Conservation (phyloP, 1,140 invertebrate species). For the Drosophila eugracilis region DNA sequence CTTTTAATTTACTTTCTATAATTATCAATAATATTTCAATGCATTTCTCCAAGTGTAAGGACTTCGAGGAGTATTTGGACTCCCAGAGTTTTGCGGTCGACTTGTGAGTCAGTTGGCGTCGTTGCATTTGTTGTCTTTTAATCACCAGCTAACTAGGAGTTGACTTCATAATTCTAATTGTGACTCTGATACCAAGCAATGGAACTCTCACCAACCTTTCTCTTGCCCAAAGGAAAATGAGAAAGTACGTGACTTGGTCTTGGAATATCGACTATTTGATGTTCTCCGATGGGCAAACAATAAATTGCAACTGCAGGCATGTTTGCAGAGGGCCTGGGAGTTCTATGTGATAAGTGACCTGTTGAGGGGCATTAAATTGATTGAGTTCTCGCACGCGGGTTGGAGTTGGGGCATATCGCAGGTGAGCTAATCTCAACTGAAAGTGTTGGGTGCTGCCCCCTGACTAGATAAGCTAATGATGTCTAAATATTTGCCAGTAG, state of each 20-base stretch:
- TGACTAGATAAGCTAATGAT: conserved; percentile 52
- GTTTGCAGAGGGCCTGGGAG: conserved; percentile 49
- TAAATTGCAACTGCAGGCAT: conserved; percentile 75
- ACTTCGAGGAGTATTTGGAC: conserved; percentile 1
- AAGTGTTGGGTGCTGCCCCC: conserved; percentile 41
- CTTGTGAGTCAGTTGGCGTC: conserved; percentile 65
- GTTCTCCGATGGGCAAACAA: conserved; percentile 60
- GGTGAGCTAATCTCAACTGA: conserved; percentile 40
- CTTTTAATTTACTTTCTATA: too few relatives aligned
- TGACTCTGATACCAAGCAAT: conserved; percentile 41
- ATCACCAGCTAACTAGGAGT: conserved; percentile 74
- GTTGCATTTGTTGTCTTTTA: conserved; percentile 77
- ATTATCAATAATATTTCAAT: too few relatives aligned
- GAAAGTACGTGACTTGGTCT: conserved; percentile 42
- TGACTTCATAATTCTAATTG: conserved; percentile 80
- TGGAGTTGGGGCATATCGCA: conserved; percentile 15
- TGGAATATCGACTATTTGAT: conserved; percentile 41
- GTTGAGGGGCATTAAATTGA: conserved; percentile 59
- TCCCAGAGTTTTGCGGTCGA: conserved; percentile 50
- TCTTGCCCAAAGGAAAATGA: not conserved
- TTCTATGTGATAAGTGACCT: conserved; percentile 64
- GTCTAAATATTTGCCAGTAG: conserved; percentile 48
- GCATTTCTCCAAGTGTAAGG: too few relatives aligned
- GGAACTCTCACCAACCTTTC: conserved; percentile 1
- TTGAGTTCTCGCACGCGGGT: too few relatives aligned